Conservation (phyloP, 2,797 vertebrate species). For the Macropodus opercularis region DNA sequence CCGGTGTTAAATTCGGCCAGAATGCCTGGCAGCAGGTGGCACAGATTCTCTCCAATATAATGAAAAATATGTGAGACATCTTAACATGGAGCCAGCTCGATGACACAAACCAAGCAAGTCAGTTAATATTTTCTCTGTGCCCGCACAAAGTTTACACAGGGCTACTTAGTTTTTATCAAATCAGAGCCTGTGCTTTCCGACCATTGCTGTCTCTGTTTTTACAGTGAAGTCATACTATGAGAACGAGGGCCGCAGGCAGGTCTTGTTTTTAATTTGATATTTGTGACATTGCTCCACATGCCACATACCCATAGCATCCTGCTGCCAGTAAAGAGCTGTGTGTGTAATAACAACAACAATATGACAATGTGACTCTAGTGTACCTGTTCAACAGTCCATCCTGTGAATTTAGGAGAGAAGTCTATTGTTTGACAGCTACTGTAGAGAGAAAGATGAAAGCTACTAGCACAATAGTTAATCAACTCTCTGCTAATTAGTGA, state of each 20-base stretch:
- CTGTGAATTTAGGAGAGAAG: neutral
- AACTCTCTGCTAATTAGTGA: no score
- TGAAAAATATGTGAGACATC: neutral
- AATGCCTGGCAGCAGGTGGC: no score
- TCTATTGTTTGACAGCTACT: no score
- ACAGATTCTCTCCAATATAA: conserved; percentile 1
- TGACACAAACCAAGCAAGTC: neutral
- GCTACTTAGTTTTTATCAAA: conserved; percentile 8
- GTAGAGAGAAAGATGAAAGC: no score
- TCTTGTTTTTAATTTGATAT: neutral
- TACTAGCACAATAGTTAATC: no score
- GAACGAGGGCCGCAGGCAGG: neutral
- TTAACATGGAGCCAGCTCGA: neutral
- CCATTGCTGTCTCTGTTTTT: neutral
- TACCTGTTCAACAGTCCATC: no score
- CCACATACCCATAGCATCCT: neutral
- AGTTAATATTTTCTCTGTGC: conserved; percentile 27
- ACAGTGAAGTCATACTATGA: neutral
- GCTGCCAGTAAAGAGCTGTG: neutral
- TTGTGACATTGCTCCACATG: neutral
- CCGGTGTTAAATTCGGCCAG: no score
- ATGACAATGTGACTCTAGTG: no score
- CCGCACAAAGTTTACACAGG: neutral
- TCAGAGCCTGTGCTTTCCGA: neutral
- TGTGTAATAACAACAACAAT: no score